Percentiles rank a stretch among this genome's conserved stretches.
Conservation (phyloP, 2,888 invertebrate genomes). For the Trichogramma dendrolimi region DNA sequence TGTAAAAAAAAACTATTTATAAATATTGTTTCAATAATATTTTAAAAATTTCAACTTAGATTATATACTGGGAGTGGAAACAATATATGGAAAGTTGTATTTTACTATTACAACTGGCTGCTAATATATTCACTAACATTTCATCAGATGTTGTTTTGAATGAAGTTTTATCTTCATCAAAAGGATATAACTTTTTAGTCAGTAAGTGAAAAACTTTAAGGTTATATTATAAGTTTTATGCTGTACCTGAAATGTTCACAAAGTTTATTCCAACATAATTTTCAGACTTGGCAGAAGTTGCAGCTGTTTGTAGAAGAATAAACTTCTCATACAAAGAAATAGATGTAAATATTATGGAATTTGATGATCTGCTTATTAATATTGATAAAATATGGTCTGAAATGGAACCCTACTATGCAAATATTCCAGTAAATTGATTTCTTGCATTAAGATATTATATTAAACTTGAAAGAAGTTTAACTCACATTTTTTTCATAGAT, state of each 20-base stretch:
- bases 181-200: conserved; percentile 56
- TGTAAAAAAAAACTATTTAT: background rate
- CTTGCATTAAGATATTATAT: background rate
- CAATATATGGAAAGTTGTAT: conserved; percentile 56
- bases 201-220: conserved; percentile 46
- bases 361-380: conserved; percentile 49
- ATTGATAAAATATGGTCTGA: conserved; percentile 52
- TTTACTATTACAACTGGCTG: conserved; percentile 55
- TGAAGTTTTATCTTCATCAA: conserved; percentile 56
- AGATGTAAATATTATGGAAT: conserved; percentile 49
- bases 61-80: conserved; percentile 51
- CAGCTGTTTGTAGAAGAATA: conserved; percentile 51
- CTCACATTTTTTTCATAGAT: conserved; percentile 39
- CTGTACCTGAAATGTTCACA: background rate
- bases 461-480: conserved; percentile 7
- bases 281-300: conserved; percentile 53
- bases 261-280: background rate
- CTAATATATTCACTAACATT: conserved; percentile 56
- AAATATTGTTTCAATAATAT: conserved; percentile 6
- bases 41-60: conserved; percentile 33
- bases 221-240: background rate
- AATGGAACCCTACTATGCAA: conserved; percentile 51
- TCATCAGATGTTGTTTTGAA: conserved; percentile 55
- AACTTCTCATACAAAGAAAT: conserved; percentile 52
- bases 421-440: conserved; percentile 45